phyloP scores from a whole-genome alignment of 2,888 invertebrate genomes.

The Tolmerus cingulatus region DNA sequence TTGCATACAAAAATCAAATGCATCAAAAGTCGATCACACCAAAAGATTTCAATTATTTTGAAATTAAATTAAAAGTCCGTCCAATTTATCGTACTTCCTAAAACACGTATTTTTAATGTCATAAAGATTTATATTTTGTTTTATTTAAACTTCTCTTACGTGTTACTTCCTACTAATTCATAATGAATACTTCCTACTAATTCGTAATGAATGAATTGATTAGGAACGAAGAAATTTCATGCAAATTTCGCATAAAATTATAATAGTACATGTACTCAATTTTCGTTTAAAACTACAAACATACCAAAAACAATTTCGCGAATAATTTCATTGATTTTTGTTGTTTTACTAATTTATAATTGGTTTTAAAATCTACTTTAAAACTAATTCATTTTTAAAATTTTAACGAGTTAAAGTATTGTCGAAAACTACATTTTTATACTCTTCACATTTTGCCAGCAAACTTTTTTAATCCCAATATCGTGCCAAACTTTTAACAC shows the following conservation, averaged over 20 bases:
- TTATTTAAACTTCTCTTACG: neutral
- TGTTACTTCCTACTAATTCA: neutral
- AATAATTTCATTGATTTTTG: neutral
- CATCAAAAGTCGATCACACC: too few species aligned
- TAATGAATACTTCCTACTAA: too few species aligned
- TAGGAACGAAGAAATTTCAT: too few species aligned
- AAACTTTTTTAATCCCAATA: neutral
- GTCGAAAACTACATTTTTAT: neutral
- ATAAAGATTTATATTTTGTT: neutral
- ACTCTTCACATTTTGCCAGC: neutral
- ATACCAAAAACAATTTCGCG: too few species aligned
- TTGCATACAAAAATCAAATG: too few species aligned
- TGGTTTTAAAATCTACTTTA: neutral
- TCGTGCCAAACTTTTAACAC: conserved; percentile 7
- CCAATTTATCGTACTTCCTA: neutral
- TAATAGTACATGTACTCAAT: neutral
- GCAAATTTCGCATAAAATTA: neutral
- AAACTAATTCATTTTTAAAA: neutral
- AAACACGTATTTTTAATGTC: neutral
- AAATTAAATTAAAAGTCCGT: neutral
- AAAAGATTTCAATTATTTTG: neutral
- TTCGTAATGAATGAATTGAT: too few species aligned
- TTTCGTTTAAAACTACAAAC: neutral
- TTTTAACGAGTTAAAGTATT: neutral
- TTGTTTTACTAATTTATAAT: too few species aligned